These are phyloP conservation scores for Rhynchophorus ferrugineus DNA, from an alignment of 1,140 invertebrate genomes.

Conservation along the genomic window DNA sequence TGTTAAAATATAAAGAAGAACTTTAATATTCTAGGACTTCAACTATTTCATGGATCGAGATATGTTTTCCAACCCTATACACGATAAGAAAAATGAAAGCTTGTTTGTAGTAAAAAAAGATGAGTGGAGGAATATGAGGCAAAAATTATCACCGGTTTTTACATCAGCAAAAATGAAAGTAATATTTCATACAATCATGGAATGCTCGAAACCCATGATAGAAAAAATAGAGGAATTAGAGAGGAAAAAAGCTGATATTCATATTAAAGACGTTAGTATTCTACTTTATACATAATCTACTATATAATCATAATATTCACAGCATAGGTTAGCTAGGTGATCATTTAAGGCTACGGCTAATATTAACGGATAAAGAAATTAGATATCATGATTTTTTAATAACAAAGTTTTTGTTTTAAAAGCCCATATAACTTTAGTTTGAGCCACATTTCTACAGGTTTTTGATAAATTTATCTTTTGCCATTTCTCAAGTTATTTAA, in stretches of 20 bases:
- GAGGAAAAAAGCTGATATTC: constrained; percentile 35
- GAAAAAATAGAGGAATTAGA: constrained; percentile 27
- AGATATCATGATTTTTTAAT: too few relatives aligned
- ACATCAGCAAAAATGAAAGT: constrained; percentile 45
- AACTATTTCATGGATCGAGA: constrained; percentile 43
- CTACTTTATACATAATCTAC: too few relatives aligned
- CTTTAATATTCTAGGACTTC: constrained; percentile 43
- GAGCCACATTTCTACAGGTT: too few relatives aligned
- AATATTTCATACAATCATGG: constrained; percentile 37
- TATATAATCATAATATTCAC: too few relatives aligned
- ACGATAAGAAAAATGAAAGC: constrained; percentile 43
- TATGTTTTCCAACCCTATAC: constrained; percentile 38
- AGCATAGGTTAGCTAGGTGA: too few relatives aligned
- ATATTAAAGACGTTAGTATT: constrained; percentile 40
- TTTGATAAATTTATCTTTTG: too few relatives aligned
- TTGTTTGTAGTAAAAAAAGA: constrained; percentile 42
- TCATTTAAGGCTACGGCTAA: too few relatives aligned
- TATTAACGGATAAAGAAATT: too few relatives aligned
- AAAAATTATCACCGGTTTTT: constrained; percentile 45
- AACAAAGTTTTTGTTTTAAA: constrained; percentile 2
- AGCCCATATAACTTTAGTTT: too few relatives aligned
- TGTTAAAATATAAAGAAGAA: too few relatives aligned
- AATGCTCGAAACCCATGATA: constrained; percentile 35
- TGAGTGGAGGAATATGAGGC: constrained; percentile 44
- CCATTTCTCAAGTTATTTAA: too few relatives aligned